phyloP scores from a whole-genome alignment of 2,113 vertebrate species.

The Labeo catla region DNA sequence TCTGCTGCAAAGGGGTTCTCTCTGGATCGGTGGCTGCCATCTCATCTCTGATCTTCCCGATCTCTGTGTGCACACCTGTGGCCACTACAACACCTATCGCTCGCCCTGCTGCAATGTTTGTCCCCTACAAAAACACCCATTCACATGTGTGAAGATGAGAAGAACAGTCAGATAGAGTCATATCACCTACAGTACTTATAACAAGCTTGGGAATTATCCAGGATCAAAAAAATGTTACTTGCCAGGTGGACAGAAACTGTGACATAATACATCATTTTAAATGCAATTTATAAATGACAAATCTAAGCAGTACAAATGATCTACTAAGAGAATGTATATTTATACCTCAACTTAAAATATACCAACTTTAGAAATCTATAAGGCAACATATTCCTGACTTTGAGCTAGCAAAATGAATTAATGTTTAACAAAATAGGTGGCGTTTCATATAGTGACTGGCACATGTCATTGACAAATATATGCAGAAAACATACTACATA shows the following conservation, averaged over 20 bases:
- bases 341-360: not conserved
- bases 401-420: not conserved
- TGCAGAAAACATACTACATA: not conserved
- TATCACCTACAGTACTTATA: not conserved
- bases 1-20: constrained; percentile 78
- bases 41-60: constrained; percentile 80
- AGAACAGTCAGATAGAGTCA: not conserved
- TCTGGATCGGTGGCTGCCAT: constrained; percentile 80
- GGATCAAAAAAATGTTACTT: not conserved
- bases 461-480: not conserved
- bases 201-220: not conserved
- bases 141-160: not conserved
- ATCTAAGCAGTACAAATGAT: not conserved
- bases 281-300: not conserved
- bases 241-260: not conserved
- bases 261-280: not conserved
- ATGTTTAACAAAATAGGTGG: not conserved
- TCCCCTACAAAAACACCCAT: constrained; percentile 66
- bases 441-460: not conserved
- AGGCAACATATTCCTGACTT: not conserved
- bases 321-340: not conserved
- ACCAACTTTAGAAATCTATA: not conserved
- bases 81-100: constrained; percentile 78
- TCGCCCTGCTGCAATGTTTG: constrained; percentile 78
- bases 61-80: constrained; percentile 79